Evolutionary conservation across 2,113 vertebrate genomes (phyloP).

Genomic region (Pelecanoides urinatrix): DNA sequence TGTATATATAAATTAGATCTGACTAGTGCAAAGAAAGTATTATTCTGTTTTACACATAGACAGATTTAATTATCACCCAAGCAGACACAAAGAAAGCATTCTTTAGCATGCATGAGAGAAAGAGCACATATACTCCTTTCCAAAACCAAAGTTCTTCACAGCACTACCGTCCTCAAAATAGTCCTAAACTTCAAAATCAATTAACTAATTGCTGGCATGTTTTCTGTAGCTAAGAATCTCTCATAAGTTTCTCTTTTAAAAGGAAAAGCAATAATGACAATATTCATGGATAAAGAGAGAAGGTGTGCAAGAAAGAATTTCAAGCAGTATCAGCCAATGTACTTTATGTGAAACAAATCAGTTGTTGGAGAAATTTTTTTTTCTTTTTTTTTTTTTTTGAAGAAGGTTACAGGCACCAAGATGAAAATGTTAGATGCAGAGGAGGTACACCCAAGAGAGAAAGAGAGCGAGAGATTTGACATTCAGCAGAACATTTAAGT

Average conservation of each 20-base stretch:
- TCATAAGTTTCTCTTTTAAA: not conserved
- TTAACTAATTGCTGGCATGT: not conserved
- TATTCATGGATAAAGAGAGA: not conserved
- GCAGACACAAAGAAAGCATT: not conserved
- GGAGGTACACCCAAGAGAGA: not conserved
- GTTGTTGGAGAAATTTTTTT: not conserved
- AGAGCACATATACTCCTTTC: not conserved
- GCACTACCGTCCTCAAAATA: not conserved
- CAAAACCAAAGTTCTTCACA: not conserved
- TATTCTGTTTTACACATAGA: not conserved
- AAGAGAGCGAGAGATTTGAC: not conserved
- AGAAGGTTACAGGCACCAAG: not conserved
- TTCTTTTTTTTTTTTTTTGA: not conserved
- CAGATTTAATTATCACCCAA: not conserved
- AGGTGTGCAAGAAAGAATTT: not conserved
- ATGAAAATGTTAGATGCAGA: not conserved
- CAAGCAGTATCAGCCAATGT: not conserved
- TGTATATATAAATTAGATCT: not conserved
- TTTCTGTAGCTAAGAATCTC: not conserved
- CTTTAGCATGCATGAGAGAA: not conserved
- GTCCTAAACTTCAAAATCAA: not conserved
- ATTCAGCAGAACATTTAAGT: not conserved
- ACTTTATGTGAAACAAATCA: not conserved
- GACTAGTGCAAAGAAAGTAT: not conserved
- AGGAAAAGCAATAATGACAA: not conserved